Evolutionary conservation across 2,888 invertebrate genomes (phyloP), one percentile per base, ranked within the genome.

Genomic region (Pyrrhia umbra): DNA sequence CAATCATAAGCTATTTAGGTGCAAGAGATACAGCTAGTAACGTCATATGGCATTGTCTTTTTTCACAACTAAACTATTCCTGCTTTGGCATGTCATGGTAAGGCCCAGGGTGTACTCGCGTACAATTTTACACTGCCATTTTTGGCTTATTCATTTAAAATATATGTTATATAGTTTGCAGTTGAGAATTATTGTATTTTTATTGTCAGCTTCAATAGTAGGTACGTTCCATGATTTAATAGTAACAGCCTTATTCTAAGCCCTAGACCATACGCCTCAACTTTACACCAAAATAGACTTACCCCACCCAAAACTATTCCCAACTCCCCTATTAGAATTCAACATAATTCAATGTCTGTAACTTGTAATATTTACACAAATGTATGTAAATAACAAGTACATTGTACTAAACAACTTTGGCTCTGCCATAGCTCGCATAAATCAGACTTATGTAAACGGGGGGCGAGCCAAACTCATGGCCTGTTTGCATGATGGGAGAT

Each of bases 321-420:
- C n/a, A 60, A 75, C 71, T 71, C 72, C 68, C 76, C 63, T 58
- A 76, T 68, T 82, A 72, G 81, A 79, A 55, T 67, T 59, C 60
- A 58, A 68, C 64, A 79, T 78, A 73, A 77, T 74, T 76, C 65
- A 43, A 66, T 63, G 55, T 70, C 61, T 80, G 81, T 84, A 83
- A 86, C 81, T 82, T 85, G 82, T 85, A 85, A 89, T 85, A 87
- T 84, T 77, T 75, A 81, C 81, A 80, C 83, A 80, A 88, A 90
- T 90, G 82, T 90, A 91, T 91, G 89, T 90, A 89, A 89, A 91
- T 90, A 84, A 77, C 80, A 80, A 80, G 81, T 88, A 86, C 85
- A 90, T 88, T 87, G 85, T 86, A 85, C 88, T 86, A 84, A 85
- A 83, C 84, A 86, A 89, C 88, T 88, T 90, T 88, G 87, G 88